Evolutionary conservation across 2,888 invertebrate genomes (phyloP), one percentile per base, ranked within the genome.

Genomic region (Embidobia sp.): DNA sequence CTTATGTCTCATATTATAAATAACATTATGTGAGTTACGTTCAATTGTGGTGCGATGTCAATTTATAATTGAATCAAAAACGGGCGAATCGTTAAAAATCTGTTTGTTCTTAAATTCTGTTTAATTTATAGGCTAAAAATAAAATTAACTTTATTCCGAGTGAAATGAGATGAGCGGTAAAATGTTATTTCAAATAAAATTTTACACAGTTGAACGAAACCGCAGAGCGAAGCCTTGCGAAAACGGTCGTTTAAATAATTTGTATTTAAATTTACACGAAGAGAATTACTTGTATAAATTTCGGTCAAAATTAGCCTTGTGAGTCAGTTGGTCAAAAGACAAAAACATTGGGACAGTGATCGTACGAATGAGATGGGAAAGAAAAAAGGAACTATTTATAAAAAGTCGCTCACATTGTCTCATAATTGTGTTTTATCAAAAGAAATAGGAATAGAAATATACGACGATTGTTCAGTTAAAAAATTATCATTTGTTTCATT

Each of bases 1-100:
- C 53, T 66, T 26, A 31, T 44, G 27, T 44, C 44, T 51, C 10
- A 4, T 19, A 42, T 53, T 64, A 64, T 53, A 51, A 64, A 64
- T 64, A 64, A 53, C 42, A 29, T 26, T 26, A 16, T 37, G n/a
- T 37, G 29, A 40, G 37, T 63, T 49, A 22, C 15, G 4, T 16
- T 46, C 18, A 16, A 48, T 22, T 46, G 31, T 29, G 29, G 29
- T 42, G 40, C n/a, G 10, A 27, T 53, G 11, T 5, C 26, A 55
- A 37, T 22, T 55, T 40, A 27, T 35, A 40, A 40, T 40, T 26
- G n/a, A 40, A 55, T 37, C 40, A 2, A 15, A 51, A 33, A 22
- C 13, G 27, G 1, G 7, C 11, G 7, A 33, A 1, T 31, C n/a
- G 2, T 29, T 29, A n/a, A 29, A 29, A 5, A n/a, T 29, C 29